A percentile compares a stretch with the other conserved stretches of the same genome.
phyloP scores from a whole-genome alignment of 2,888 invertebrate genomes.

The Acleris holmiana region DNA sequence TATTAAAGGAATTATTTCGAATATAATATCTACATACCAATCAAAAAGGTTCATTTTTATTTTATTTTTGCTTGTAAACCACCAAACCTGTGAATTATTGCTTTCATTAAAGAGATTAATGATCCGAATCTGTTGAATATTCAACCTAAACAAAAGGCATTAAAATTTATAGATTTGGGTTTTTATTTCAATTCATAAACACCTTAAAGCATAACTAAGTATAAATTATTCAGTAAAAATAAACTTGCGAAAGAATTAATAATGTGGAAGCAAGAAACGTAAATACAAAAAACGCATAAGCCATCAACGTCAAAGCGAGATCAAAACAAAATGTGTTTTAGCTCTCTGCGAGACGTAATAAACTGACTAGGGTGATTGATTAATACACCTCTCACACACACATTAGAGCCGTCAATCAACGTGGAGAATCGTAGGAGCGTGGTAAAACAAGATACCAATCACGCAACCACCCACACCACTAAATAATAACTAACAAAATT shows the following conservation, averaged over 20 bases:
- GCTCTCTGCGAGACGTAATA: slow-evolving; percentile 61
- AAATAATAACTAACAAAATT: slow-evolving; percentile 68
- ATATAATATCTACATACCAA: slow-evolving; percentile 80
- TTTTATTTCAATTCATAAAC: slow-evolving; percentile 20
- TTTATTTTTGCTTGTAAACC: slow-evolving; percentile 41
- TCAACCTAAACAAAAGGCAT: slow-evolving; percentile 22
- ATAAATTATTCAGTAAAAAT: too few relatives aligned
- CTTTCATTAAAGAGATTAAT: slow-evolving; percentile 38
- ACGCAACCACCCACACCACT: slow-evolving; percentile 66
- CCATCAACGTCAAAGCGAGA: slow-evolving; percentile 57
- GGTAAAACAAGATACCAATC: slow-evolving; percentile 70
- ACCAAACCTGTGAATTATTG: slow-evolving; percentile 31
- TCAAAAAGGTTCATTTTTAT: slow-evolving; percentile 58
- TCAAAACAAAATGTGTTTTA: slow-evolving; percentile 52
- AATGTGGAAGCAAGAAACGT: slow-evolving; percentile 42
- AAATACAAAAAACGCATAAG: slow-evolving; percentile 59
- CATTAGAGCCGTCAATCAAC: slow-evolving; percentile 77
- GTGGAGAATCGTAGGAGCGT: slow-evolving; percentile 53
- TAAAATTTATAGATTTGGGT: slow-evolving; percentile 21
- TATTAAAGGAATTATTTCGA: slow-evolving; percentile 79
- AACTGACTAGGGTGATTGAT: slow-evolving; percentile 72
- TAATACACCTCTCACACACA: slow-evolving; percentile 69
- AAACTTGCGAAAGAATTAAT: slow-evolving; percentile 8
- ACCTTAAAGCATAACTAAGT: too few relatives aligned
- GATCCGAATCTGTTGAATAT: slow-evolving; percentile 37